These are phyloP conservation scores for Mamestra brassicae DNA, from an alignment of 2,888 invertebrate species.

Conservation along the genomic window DNA sequence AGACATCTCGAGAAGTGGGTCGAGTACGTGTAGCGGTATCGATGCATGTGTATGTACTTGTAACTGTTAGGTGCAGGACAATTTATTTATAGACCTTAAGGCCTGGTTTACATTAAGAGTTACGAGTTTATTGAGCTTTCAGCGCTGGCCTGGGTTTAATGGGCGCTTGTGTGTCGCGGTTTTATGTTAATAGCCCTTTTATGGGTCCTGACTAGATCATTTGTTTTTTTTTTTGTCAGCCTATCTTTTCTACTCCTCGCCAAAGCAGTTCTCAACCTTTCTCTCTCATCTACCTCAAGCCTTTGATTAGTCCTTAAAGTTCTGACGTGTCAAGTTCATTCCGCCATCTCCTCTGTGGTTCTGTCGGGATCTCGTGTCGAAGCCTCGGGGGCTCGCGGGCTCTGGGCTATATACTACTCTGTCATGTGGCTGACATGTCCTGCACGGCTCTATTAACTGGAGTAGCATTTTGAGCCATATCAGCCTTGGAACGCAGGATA, in stretches of 20 bases:
- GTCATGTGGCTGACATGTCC: background rate
- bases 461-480: background rate
- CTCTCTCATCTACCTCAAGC: too few species aligned
- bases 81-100: conserved; percentile 56
- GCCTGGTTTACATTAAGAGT: conserved; percentile 49
- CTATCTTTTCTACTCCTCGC: too few species aligned
- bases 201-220: background rate
- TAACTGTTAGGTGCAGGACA: conserved; percentile 67
- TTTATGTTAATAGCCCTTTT: background rate
- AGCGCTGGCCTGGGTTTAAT: background rate
- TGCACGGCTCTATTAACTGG: background rate
- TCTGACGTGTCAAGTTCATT: too few species aligned
- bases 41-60: conserved; percentile 66
- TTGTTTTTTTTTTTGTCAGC: background rate
- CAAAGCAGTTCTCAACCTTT: too few species aligned
- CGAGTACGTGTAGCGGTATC: conserved; percentile 73
- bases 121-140: conserved; percentile 19
- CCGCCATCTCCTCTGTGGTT: too few species aligned
- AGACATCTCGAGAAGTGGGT: conserved; percentile 71
- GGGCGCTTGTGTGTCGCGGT: background rate
- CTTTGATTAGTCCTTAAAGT: too few species aligned
- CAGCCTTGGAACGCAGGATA: background rate
- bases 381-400: too few species aligned
- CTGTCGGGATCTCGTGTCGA: too few species aligned
- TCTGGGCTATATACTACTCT: background rate